These are phyloP conservation scores for Papilio protenor DNA, from an alignment of 2,888 invertebrate genomes.

Conservation along the genomic window DNA sequence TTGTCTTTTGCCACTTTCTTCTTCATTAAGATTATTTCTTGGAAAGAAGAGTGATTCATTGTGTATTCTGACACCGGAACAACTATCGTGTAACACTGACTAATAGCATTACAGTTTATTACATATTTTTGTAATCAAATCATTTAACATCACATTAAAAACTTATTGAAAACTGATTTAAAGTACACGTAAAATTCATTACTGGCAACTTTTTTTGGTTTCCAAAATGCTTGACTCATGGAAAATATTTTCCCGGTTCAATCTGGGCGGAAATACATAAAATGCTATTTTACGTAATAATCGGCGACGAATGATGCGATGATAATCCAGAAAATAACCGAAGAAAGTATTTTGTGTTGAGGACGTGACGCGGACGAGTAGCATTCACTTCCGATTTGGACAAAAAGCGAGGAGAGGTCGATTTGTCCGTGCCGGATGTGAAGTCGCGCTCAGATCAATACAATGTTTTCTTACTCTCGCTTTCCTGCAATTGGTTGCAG, in stretches of 20 bases:
- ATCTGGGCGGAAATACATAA: not conserved
- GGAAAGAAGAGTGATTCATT: not conserved
- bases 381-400: not conserved
- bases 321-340: not conserved
- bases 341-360: not conserved
- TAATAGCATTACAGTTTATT: not conserved
- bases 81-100: not conserved
- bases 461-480: not conserved
- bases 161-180: too few relatives aligned
- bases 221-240: not conserved
- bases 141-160: too few relatives aligned
- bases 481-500: not conserved
- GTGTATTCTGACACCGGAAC: not conserved
- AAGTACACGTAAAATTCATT: too few relatives aligned
- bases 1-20: not conserved
- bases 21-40: not conserved
- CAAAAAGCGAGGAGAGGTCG: not conserved
- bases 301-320: not conserved
- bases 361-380: not conserved
- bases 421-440: not conserved
- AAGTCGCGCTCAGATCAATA: not conserved
- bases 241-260: not conserved
- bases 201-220: too few relatives aligned
- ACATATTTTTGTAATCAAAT: too few relatives aligned
- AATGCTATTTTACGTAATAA: not conserved